phyloP scores from a whole-genome alignment of 2,888 invertebrate species.

The Thymelicus lineola region DNA sequence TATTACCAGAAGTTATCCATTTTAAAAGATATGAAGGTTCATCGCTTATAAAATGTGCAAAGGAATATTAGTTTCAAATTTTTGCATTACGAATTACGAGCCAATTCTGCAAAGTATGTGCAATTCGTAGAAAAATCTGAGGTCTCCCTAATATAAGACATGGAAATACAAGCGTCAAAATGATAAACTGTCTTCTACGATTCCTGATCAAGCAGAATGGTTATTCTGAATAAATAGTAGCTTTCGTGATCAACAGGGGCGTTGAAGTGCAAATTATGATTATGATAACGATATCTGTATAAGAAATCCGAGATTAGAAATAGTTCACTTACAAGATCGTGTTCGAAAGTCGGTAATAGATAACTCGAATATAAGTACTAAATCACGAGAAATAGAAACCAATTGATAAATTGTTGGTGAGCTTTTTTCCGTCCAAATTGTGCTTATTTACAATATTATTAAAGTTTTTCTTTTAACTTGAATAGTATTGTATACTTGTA shows the following conservation, averaged over 20 bases:
- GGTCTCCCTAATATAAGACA: not conserved
- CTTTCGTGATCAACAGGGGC: conserved; percentile 30
- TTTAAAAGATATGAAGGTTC: conserved; percentile 11
- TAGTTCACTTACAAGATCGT: conserved; percentile 20
- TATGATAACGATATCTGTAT: conserved; percentile 35
- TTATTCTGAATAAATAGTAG: conserved; percentile 17
- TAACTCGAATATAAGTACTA: conserved; percentile 17
- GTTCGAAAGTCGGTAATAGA: conserved; percentile 18
- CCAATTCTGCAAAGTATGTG: no score
- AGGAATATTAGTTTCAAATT: no score
- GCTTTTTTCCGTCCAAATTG: not conserved
- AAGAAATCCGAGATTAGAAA: conserved; percentile 32
- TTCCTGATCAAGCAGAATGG: conserved; percentile 22
- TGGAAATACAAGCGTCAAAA: not conserved
- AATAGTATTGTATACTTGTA: not conserved
- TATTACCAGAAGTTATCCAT: conserved; percentile 11
- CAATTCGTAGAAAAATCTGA: not conserved
- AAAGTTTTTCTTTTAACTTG: no score
- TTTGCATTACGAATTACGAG: no score
- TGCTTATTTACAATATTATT: no score
- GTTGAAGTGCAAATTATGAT: conserved; percentile 34
- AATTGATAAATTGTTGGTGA: not conserved
- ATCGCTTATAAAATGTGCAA: not conserved
- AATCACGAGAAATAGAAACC: conserved; percentile 25
- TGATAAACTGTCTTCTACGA: not conserved